Evolutionary conservation across 2,888 invertebrate species (phyloP), one percentile per base, ranked within the genome.

Genomic region (Bursaphelenchus okinawaensis): DNA sequence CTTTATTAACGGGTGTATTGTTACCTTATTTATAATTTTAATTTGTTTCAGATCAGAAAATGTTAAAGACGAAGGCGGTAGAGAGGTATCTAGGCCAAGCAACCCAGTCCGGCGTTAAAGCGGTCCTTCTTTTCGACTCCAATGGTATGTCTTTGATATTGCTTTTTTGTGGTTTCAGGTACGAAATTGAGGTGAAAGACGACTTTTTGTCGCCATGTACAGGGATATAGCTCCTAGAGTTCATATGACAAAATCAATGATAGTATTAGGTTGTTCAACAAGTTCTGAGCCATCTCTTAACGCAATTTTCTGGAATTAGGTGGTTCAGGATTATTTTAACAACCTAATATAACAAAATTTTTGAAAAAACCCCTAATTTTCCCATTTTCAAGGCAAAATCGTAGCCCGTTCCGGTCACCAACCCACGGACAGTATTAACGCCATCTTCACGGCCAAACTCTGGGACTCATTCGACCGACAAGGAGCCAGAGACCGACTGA

Each of bases 401-500:
- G 67, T 65, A 2, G 66, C 66, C 9, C 67, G 52, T n/a, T 40
- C 24, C 24, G 66, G 66, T 20, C 20, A 56, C 8, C 31, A 55
- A 16, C 26, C 27, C 16, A 65, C 66, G 16, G 68, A 24, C 55
- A 65, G 31, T 24, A 55, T 65, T n/a, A 67, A 66, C 22, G 67
- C 67, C 1, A 55, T 67, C 16, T 52, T 67, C 19, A 69, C 62
- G 28, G 52, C 67, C n/a, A 68, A 55, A 24, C 69, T 67, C 20
- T 67, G 67, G 67, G 67, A 67, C 4, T 68, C 67, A 16, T 67
- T 67, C 52, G 67, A 67, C 23, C 29, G 58, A 9, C 67, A 67
- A 29, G 67, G 67, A 61, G 52, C 23, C 9, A 12, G 60, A 1
- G 60, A 59, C 55, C 60, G 60, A 12, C 52, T 59, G 12, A 22